These are phyloP conservation scores for Globia sparganii DNA, from an alignment of 2,888 invertebrate species.

Conservation along the genomic window DNA sequence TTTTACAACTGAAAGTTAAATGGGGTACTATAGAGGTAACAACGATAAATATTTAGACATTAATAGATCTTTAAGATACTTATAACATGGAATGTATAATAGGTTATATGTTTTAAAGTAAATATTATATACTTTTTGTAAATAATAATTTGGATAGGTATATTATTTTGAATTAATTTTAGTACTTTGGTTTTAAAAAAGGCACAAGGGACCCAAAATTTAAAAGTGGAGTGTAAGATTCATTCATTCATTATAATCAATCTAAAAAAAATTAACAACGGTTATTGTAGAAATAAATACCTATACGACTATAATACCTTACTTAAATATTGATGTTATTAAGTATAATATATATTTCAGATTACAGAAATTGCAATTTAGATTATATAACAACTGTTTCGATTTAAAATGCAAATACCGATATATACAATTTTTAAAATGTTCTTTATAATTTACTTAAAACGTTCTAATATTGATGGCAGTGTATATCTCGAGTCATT, in stretches of 20 bases:
- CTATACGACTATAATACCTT: conserved; percentile 56
- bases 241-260: conserved; percentile 55
- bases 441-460: conserved; percentile 29
- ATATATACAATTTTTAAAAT: conserved; percentile 29
- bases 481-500: conserved; percentile 59
- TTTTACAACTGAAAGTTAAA: conserved; percentile 52
- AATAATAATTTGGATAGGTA: conserved; percentile 60
- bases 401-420: conserved; percentile 30
- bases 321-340: conserved; percentile 51
- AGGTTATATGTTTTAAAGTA: conserved; percentile 58
- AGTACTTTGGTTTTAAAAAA: conserved; percentile 76
- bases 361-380: conserved; percentile 37
- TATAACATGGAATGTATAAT: conserved; percentile 74
- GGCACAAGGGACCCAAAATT: conserved; percentile 79
- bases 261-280: conserved; percentile 58
- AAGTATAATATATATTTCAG: conserved; percentile 40
- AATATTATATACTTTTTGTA: conserved; percentile 57
- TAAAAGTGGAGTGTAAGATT: conserved; percentile 50
- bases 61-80: conserved; percentile 64
- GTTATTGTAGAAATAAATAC: conserved; percentile 61
- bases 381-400: conserved; percentile 47
- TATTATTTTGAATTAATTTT: conserved; percentile 66
- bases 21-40: conserved; percentile 57
- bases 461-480: conserved; percentile 62
- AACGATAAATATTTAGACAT: conserved; percentile 64